Base-by-base conservation (phyloP, 1,140 invertebrate species). In the Bombus haemorrhoidalis region DNA sequence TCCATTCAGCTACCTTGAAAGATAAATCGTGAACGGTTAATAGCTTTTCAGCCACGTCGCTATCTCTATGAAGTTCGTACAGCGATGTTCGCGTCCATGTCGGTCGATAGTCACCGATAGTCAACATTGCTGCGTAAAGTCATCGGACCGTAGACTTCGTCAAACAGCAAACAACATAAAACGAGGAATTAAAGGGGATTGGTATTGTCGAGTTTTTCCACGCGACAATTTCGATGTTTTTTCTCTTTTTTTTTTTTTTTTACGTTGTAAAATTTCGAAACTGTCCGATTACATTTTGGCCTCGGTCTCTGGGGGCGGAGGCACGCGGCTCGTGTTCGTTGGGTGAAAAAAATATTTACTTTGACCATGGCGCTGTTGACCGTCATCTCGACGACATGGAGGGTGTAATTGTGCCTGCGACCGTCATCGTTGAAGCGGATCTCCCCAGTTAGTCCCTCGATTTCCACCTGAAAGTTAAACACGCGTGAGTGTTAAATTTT, bases 361-460 rank as follows among this genome's bases (percentile, higher is more conserved):
- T 98, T 98, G 4, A 96, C 96, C 95, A 98, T 97, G 22, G 97
- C 98, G 91, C 97, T 98, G 92, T 98, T 98, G 64, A 98, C 97
- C 1, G 97, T 98, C 97, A 99, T 98, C 94, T 99, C 98, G 85
- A 99, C 97, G 41, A 99, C 97, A 92, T 99, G 98, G 53, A 99
- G 96, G 2, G 98, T 98, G 93, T 99, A 99, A 95, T 99, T 98
- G 88, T 97, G 96, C 85, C 98, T 95, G 90, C 97, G 96, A 68
- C 98, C 98, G 90, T 97, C 96, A 88, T 98, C 97, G 92, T 97
- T 98, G 94, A 99, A 98, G 83, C 97, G 97, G 91, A 99, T 98
- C 92, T 97, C 97, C 39, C 98, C 98, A 1, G 98, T 99, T 83
- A 99, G 95, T 37, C 98, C 98, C 95, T 98, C 97, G 87, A 99